Conservation (phyloP, 2,797 vertebrate genomes). For the Serranus cabrilla region DNA sequence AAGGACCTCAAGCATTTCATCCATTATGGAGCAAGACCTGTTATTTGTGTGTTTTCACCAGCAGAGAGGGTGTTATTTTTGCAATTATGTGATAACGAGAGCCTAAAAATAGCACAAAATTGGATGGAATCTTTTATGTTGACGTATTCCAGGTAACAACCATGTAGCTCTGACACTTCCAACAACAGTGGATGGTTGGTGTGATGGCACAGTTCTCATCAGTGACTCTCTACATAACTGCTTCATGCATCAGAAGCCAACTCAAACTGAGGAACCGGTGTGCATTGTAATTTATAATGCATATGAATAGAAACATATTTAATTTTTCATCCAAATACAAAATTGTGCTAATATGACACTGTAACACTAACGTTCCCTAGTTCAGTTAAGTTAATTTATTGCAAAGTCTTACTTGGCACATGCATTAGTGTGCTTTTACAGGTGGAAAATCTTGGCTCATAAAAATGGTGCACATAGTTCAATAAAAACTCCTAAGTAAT, state of each 20-base stretch:
- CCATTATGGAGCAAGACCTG: neutral
- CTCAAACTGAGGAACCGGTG: too few species aligned
- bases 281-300: too few species aligned
- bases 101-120: neutral
- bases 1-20: neutral
- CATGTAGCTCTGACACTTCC: neutral
- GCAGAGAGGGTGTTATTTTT: neutral
- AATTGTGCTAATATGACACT: too few species aligned
- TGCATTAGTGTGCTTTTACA: neutral
- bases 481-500: conserved; percentile 17
- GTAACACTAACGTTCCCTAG: too few species aligned
- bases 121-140: neutral
- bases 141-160: neutral
- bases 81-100: neutral
- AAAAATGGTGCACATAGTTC: neutral
- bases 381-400: neutral
- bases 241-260: too few species aligned
- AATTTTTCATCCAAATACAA: too few species aligned
- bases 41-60: neutral
- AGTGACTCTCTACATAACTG: neutral
- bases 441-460: neutral
- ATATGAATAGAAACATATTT: too few species aligned
- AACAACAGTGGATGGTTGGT: neutral
- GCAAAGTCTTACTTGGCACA: neutral
- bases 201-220: too few species aligned